A percentile compares a stretch with the other conserved stretches of the same genome.
Evolutionary conservation across 2,888 invertebrate species (phyloP).

Genomic region (Caenorhabditis drosophilae): DNA sequence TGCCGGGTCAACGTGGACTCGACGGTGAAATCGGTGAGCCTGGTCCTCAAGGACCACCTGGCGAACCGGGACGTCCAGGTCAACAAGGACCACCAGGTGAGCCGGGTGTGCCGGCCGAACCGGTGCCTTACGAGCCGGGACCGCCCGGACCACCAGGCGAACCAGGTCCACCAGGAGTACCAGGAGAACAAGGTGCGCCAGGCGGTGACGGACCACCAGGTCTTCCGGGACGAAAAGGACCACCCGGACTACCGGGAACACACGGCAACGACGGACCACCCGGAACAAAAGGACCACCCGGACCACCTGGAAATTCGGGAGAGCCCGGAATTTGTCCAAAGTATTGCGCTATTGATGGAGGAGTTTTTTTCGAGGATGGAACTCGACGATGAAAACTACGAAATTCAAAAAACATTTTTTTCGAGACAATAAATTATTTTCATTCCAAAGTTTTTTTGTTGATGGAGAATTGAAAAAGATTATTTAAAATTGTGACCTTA

Average conservation of each 20-base stretch:
- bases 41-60: conserved; percentile 36
- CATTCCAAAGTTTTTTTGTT: neutral
- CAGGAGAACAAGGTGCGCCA: conserved; percentile 30
- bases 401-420: neutral
- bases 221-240: conserved; percentile 32
- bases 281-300: conserved; percentile 46
- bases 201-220: conserved; percentile 40
- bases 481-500: too few species aligned
- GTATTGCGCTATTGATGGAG: conserved; percentile 40
- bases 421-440: neutral
- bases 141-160: conserved; percentile 40
- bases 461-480: too few species aligned
- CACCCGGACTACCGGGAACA: conserved; percentile 25
- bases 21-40: conserved; percentile 32
- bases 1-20: conserved; percentile 21
- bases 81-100: conserved; percentile 26
- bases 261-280: conserved; percentile 35
- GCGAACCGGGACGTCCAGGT: conserved; percentile 29
- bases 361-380: conserved; percentile 40
- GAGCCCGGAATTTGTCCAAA: conserved; percentile 38
- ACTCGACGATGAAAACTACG: conserved; percentile 15
- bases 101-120: conserved; percentile 21
- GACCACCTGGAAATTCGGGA: conserved; percentile 44
- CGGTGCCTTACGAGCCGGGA: conserved; percentile 19
- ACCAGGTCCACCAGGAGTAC: conserved; percentile 28